Evolutionary conservation across 2,113 vertebrate species (phyloP), one percentile per base, ranked within the genome.

Genomic region (Buteo buteo): DNA sequence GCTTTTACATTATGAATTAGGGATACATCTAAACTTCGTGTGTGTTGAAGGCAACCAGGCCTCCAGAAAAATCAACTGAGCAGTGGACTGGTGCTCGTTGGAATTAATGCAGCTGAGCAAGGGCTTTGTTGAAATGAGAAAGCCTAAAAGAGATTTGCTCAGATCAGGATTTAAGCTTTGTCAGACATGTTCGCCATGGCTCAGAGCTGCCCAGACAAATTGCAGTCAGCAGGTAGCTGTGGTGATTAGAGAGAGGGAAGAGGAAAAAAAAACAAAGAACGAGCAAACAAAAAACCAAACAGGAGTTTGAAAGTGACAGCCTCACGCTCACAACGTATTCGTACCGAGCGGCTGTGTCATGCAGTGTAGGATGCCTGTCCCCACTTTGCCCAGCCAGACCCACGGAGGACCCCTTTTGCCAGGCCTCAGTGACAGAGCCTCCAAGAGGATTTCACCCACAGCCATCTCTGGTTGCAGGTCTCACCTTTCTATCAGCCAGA

Each of bases 61-160:
- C 77, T 58, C 61, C 69, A 50, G 69, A 15, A 25, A 83, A 83
- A 88, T 11, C 1, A 2, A 28, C 57, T 19, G 70, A 78, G 66
- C 70, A 57, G 73, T 22, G 24, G 80, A 28, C 82, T 90, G 71
- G 76, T 50, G 22, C 36, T 69, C 66, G 58, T 94, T 80, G 59
- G 81, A 95, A 73, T 95, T 79, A 76, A 79, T 7, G 65, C 80
- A 84, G 70, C 86, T 73, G 83, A 94, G 11, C 11, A 64, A 73
- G 66, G 82, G 93, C 92, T 97, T 91, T 86, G 86, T 22, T 83
- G 93, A 96, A 98, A 98, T 85, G 96, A 98, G 88, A 80, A 95
- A 83, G 95, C 80, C 97, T 97, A 55, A 80, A 90, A 87, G 81
- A 97, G 96, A 97, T 95, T 95, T 94, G 70, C 65, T 94, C 69